A percentile compares a stretch with the other conserved stretches of the same genome.
These are phyloP conservation scores for Loripinus fragilis DNA, from an alignment of 2,888 invertebrate species.

Conservation along the genomic window DNA sequence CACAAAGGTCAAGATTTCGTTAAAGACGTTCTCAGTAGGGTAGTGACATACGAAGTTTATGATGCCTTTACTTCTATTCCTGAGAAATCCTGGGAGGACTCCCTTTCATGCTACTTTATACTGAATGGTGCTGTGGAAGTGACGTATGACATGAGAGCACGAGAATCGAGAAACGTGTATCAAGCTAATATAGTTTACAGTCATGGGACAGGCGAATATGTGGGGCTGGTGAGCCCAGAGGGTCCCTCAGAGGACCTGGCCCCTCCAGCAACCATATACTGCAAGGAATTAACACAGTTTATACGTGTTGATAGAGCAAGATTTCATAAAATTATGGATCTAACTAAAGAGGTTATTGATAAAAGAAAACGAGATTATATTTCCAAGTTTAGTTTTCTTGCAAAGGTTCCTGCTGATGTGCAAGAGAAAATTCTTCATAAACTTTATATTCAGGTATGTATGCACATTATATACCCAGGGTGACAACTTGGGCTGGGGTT, in stretches of 20 bases:
- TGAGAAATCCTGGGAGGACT: conserved; percentile 66
- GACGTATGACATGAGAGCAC: conserved; percentile 70
- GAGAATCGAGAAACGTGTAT: conserved; percentile 69
- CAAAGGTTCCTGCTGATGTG: conserved; percentile 64
- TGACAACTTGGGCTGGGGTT: too few relatives aligned
- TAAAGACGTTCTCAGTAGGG: conserved; percentile 73
- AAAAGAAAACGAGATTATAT: conserved; percentile 68
- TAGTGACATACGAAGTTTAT: conserved; percentile 70
- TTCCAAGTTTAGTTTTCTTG: conserved; percentile 57
- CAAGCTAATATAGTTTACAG: conserved; percentile 78
- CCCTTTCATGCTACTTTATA: conserved; percentile 74
- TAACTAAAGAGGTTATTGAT: conserved; percentile 51
- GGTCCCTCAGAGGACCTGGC: conserved; percentile 72
- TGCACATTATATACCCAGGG: too few relatives aligned
- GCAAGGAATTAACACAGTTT: conserved; percentile 72
- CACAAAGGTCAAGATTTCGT: conserved; percentile 74
- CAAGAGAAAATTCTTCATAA: conserved; percentile 71
- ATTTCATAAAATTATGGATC: conserved; percentile 68
- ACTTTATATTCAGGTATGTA: conserved; percentile 70
- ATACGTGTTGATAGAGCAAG: conserved; percentile 72
- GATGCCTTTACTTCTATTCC: conserved; percentile 68
- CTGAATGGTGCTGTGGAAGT: conserved; percentile 75
- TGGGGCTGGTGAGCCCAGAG: conserved; percentile 74
- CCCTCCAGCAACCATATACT: conserved; percentile 75
- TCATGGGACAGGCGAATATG: conserved; percentile 76